Base-by-base conservation (phyloP, 1,140 invertebrate genomes). In the Drosophila seguyi region DNA sequence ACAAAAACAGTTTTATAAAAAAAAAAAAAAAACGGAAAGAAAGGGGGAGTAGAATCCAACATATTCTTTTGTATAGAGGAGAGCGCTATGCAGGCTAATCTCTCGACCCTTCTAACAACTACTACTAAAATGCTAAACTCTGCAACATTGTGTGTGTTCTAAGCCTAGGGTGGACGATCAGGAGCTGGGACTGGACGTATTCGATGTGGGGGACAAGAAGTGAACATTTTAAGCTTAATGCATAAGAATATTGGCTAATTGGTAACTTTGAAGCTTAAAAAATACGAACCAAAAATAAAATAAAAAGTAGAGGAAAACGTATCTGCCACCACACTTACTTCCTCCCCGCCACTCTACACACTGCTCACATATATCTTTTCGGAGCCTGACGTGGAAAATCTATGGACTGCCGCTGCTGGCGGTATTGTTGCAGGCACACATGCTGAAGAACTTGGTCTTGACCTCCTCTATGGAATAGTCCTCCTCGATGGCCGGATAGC, bases 381-480 rank as follows among this genome's bases (percentile, higher is more conserved):
- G 10, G 16, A 27, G 14, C 44, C 22, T 47, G 42, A 22, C 20
- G 13, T 8, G 44, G 20, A 4, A 13, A 8, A 14, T 34, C 27
- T 52, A 52, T 34, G 53, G 34, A 61, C 18, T 42, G 41, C 18
- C 22, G 44, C 22, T 10, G 14, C 44, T 29, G 22, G 45, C 25
- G 20, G 20, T 25, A 3, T 7, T 66, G 4, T 56, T 72, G 55
- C 45, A 71, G 42, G 11, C 47, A 31, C 25, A 79, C 80, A 92
- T 90, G 55, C 73, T 84, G 58, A 93, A 93, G 61, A 93, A 93
- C 60, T 90, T 86, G 14, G 63, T 58, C 47, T 93, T 92, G 13
- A 94, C 82, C 45, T 92, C 84, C 22, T 92, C 78, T 5, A 93
- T 80, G 44, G 79, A 56, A 36, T 53, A 82, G 31, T 92, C 90